A percentile compares a stretch with the other conserved stretches of the same genome.
Evolutionary conservation across 2,888 invertebrate species (phyloP).

Genomic region (Orgyia antiqua): DNA sequence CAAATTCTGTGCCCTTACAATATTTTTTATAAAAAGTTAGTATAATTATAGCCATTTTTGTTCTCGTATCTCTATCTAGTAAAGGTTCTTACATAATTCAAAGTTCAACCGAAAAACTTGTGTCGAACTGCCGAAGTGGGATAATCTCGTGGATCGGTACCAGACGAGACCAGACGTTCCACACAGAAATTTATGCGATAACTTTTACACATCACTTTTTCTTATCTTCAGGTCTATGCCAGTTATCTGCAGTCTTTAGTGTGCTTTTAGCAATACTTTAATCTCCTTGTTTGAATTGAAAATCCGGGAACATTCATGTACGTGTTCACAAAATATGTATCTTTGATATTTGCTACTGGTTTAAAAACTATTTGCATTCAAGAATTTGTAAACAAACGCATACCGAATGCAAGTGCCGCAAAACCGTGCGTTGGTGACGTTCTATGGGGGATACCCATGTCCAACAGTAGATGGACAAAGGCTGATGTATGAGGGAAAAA

Average conservation of each 20-base stretch:
- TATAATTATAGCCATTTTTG: conserved; percentile 25
- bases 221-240: conserved; percentile 58
- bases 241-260: conserved; percentile 40
- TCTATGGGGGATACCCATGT: too few species aligned
- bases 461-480: too few species aligned
- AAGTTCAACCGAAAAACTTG: conserved; percentile 49
- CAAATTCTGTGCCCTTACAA: too few species aligned
- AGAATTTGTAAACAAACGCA: too few species aligned
- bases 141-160: conserved; percentile 61
- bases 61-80: conserved; percentile 25
- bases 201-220: conserved; percentile 69
- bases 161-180: conserved; percentile 61
- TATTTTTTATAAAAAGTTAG: too few species aligned
- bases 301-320: conserved; percentile 22
- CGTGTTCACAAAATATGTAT: conserved; percentile 8
- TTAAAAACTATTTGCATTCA: too few species aligned
- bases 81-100: conserved; percentile 46
- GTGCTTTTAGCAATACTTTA: conserved; percentile 21
- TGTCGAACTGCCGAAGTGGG: conserved; percentile 58
- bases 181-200: conserved; percentile 62
- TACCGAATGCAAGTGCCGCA: too few species aligned
- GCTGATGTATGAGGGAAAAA: too few species aligned
- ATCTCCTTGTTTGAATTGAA: conserved; percentile 25
- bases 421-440: too few species aligned
- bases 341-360: conserved; percentile 2